A percentile compares a stretch with the other conserved stretches of the same genome.
Conservation (phyloP, 2,888 invertebrate genomes). For the Melanostoma scalare region DNA sequence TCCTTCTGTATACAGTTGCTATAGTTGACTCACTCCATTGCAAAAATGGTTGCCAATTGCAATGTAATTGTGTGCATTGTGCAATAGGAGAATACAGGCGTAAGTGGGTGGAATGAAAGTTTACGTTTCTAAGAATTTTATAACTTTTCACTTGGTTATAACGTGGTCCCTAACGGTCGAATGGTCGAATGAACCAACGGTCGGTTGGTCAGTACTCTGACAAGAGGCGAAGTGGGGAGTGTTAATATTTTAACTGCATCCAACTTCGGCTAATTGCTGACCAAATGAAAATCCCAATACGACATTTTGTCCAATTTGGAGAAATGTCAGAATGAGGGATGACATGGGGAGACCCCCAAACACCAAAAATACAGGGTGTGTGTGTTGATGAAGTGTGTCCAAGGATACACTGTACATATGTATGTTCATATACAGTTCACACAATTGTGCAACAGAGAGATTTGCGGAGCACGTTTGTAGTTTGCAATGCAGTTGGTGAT, state of each 20-base stretch:
- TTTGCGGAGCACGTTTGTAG: slow-evolving; percentile 68
- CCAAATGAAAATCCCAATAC: slow-evolving; percentile 73
- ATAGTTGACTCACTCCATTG: background rate
- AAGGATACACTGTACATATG: background rate
- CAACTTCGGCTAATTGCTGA: slow-evolving; percentile 71
- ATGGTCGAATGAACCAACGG: background rate
- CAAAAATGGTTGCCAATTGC: slow-evolving; percentile 53
- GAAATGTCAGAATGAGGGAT: slow-evolving; percentile 66
- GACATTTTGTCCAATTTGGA: slow-evolving; percentile 73
- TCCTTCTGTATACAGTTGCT: background rate
- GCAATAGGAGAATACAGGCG: slow-evolving; percentile 11
- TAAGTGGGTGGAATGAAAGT: slow-evolving; percentile 58
- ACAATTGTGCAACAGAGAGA: slow-evolving; percentile 56
- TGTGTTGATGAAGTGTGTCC: slow-evolving; percentile 66
- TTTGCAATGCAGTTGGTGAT: slow-evolving; percentile 71
- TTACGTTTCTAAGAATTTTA: slow-evolving; percentile 70
- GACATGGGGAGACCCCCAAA: slow-evolving; percentile 6
- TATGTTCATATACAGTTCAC: background rate
- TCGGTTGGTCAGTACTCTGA: background rate
- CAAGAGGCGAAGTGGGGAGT: slow-evolving; percentile 40
- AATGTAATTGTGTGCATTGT: slow-evolving; percentile 57
- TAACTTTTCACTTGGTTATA: slow-evolving; percentile 61
- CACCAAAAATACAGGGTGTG: background rate
- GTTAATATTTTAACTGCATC: slow-evolving; percentile 72
- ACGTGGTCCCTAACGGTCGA: slow-evolving; percentile 44